Conservation (phyloP, 2,113 vertebrate genomes). For the Calypte anna region DNA sequence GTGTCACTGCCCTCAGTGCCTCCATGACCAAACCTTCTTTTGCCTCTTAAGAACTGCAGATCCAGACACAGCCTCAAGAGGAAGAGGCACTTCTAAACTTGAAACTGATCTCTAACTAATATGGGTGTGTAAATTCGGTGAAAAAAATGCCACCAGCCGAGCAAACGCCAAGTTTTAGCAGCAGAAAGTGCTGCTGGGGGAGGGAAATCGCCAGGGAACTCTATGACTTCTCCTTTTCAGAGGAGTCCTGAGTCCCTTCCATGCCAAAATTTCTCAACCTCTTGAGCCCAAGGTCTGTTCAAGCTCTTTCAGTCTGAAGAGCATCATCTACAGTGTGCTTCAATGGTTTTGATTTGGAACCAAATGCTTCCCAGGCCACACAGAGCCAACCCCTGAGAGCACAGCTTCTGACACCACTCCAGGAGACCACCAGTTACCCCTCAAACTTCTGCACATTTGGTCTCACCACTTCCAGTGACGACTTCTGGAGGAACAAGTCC, state of each 20-base stretch:
- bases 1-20: rapidly evolving
- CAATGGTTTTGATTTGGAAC: not conserved
- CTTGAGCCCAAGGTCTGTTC: not conserved
- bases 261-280: not conserved
- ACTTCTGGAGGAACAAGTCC: not conserved
- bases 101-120: not conserved
- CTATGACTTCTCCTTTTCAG: not conserved
- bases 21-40: too few relatives aligned
- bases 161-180: not conserved
- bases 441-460: rapidly evolving
- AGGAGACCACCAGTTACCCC: not conserved
- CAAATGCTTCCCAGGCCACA: not conserved
- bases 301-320: not conserved
- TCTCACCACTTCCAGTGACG: not conserved
- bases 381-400: not conserved
- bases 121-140: rapidly evolving
- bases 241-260: not conserved
- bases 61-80: not conserved
- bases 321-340: rapidly evolving
- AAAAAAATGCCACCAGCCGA: not conserved
- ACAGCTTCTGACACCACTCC: not conserved
- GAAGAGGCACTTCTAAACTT: not conserved
- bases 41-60: not conserved
- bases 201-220: not conserved
- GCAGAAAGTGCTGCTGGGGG: not conserved